Conservation (phyloP, 2,888 invertebrate genomes). For the Plagodis pulveraria region DNA sequence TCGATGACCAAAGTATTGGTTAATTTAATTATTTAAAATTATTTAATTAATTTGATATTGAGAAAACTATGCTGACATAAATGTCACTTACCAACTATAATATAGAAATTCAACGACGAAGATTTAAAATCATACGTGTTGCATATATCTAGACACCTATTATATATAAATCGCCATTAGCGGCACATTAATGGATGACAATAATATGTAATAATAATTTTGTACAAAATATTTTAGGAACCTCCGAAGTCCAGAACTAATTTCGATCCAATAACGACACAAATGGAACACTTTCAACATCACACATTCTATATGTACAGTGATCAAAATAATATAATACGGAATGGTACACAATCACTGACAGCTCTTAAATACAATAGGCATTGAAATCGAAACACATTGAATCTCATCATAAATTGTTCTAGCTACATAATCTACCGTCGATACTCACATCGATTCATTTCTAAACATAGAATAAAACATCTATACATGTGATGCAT, state of each 20-base stretch:
- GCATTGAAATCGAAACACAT: slow-evolving; percentile 40
- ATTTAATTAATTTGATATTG: slow-evolving; percentile 49
- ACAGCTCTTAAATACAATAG: slow-evolving; percentile 43
- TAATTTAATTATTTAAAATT: slow-evolving; percentile 38
- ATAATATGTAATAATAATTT: slow-evolving; percentile 34
- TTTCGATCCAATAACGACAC: slow-evolving; percentile 48
- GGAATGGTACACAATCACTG: slow-evolving; percentile 65
- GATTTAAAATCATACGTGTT: slow-evolving; percentile 64
- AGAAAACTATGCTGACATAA: slow-evolving; percentile 58
- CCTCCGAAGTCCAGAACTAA: slow-evolving; percentile 55
- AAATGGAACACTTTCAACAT: slow-evolving; percentile 44
- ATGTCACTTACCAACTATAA: slow-evolving; percentile 48
- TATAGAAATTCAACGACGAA: slow-evolving; percentile 48
- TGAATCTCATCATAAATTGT: slow-evolving; percentile 60
- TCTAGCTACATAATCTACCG: slow-evolving; percentile 51
- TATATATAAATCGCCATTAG: slow-evolving; percentile 29
- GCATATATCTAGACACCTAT: slow-evolving; percentile 39
- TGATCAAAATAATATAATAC: slow-evolving; percentile 56
- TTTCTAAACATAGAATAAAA: slow-evolving; percentile 34
- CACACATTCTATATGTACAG: slow-evolving; percentile 48
- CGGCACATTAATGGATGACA: slow-evolving; percentile 33
- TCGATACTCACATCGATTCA: slow-evolving; percentile 27
- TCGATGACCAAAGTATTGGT: slow-evolving; percentile 71
- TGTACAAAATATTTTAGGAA: slow-evolving; percentile 55
- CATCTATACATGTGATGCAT: slow-evolving; percentile 32